Percentiles rank a stretch among this genome's conserved stretches.
Conservation (phyloP, 2,888 invertebrate species). For the Phortica okadai region DNA sequence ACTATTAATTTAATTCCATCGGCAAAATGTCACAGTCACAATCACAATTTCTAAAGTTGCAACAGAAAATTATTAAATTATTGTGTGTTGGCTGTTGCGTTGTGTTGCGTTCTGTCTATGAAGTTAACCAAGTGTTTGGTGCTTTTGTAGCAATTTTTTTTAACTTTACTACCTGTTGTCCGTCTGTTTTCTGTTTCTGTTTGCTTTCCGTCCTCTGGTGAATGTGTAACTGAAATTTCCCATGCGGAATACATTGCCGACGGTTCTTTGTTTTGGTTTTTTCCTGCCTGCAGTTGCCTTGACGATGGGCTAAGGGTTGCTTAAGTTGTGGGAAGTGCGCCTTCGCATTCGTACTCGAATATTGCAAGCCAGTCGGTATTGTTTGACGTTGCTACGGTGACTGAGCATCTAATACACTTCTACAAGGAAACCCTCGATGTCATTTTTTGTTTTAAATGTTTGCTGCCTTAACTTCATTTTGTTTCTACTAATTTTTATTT, state of each 20-base stretch:
- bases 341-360: not conserved
- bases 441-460: no score
- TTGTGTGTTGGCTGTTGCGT: no score
- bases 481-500: no score
- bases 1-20: conserved; percentile 59
- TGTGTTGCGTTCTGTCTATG: no score
- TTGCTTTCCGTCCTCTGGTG: conserved; percentile 16
- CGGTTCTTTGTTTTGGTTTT: conserved; percentile 37
- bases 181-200: conserved; percentile 27
- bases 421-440: no score
- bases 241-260: conserved; percentile 28
- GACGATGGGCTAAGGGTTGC: conserved; percentile 4
- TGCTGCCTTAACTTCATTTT: no score
- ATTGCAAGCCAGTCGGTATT: conserved; percentile 3
- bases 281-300: conserved; percentile 30
- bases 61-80: conserved; percentile 54
- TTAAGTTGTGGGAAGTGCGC: not conserved
- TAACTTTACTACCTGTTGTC: not conserved
- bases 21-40: conserved; percentile 37
- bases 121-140: not conserved
- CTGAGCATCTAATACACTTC: no score
- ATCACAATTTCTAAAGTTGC: no score
- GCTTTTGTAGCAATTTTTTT: conserved; percentile 41
- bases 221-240: conserved; percentile 17
- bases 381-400: conserved; percentile 13